Evolutionary conservation across 2,113 vertebrate genomes (phyloP).

Genomic region (Notothenia rossii): DNA sequence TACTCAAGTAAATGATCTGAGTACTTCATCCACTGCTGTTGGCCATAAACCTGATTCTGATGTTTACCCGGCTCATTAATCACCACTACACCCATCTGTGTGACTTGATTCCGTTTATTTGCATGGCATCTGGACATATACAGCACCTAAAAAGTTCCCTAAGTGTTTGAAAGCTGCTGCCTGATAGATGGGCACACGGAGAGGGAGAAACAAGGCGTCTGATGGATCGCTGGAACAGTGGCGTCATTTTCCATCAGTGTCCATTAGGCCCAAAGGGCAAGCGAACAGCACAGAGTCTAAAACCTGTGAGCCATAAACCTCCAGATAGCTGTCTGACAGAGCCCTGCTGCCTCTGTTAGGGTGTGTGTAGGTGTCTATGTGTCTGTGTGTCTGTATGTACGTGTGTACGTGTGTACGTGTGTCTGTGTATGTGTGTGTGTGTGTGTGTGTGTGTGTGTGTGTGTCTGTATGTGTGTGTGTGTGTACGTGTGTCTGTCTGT

Average conservation of each 20-base stretch:
- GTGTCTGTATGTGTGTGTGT: no score
- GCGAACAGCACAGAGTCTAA: constrained; percentile 49
- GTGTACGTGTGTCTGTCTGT: no score
- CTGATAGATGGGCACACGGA: constrained; percentile 51
- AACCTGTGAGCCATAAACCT: constrained; percentile 68
- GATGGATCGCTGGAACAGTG: constrained; percentile 68
- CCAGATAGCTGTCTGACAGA: constrained; percentile 54
- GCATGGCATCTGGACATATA: constrained; percentile 33
- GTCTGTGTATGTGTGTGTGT: no score
- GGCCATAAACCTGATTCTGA: no score
- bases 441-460: no score
- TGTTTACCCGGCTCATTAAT: background rate
- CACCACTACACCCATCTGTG: constrained; percentile 16
- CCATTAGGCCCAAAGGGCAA: constrained; percentile 69
- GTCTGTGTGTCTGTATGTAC: background rate
- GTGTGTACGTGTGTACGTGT: background rate
- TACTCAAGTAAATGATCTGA: no score
- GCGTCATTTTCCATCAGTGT: constrained; percentile 74
- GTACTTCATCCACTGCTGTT: no score
- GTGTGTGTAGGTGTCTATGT: background rate
- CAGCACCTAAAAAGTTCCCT: constrained; percentile 47
- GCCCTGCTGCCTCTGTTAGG: constrained; percentile 31
- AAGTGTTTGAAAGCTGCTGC: constrained; percentile 53
- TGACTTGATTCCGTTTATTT: constrained; percentile 34
- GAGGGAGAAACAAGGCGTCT: constrained; percentile 26